Evolutionary conservation across 2,797 vertebrate genomes (phyloP).

Genomic region (Graptemys geographica): DNA sequence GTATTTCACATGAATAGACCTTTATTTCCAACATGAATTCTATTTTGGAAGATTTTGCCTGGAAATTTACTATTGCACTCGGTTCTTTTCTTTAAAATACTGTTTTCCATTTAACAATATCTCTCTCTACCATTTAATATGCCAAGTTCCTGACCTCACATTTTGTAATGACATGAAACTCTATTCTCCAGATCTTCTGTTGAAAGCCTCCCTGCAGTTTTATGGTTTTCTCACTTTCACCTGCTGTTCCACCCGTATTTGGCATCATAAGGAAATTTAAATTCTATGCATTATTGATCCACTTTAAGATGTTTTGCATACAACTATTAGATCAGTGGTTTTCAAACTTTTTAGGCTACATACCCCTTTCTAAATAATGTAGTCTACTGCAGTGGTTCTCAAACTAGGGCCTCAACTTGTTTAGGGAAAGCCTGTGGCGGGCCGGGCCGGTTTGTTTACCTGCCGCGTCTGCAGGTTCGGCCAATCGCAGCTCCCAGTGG

Average conservation of each 20-base stretch:
- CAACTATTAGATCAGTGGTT: neutral
- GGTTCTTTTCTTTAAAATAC: constrained; percentile 7
- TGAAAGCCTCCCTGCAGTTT: neutral
- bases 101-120: neutral
- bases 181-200: neutral
- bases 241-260: neutral
- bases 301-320: constrained; percentile 5
- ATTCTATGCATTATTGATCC: neutral
- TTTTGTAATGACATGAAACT: constrained; percentile 1
- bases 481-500: too few species aligned
- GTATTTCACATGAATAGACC: neutral
- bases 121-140: neutral
- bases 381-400: neutral
- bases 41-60: neutral
- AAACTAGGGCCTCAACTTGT: too few species aligned
- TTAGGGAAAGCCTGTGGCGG: too few species aligned
- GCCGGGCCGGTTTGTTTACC: too few species aligned
- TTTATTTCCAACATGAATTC: neutral
- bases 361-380: neutral
- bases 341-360: neutral
- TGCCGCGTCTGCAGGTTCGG: too few species aligned
- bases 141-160: neutral
- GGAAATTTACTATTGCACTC: neutral
- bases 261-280: neutral
- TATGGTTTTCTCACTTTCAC: constrained; percentile 3